These are phyloP conservation scores for Acleris holmiana DNA, from an alignment of 2,888 invertebrate genomes.

Conservation along the genomic window DNA sequence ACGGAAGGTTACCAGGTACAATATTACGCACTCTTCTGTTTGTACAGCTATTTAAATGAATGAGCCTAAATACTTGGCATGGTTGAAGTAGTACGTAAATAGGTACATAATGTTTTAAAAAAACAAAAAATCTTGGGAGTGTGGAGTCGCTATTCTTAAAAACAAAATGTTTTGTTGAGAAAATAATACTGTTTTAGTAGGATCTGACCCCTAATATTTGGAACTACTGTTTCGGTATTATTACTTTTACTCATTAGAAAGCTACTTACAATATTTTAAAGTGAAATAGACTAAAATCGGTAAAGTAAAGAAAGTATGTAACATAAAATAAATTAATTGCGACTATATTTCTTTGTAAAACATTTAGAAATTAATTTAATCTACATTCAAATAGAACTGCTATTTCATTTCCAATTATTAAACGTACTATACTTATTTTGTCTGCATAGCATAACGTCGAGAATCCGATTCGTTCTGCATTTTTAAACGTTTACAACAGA, in stretches of 20 bases:
- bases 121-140: too few species aligned
- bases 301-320: too few species aligned
- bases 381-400: conserved; percentile 2
- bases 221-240: too few species aligned
- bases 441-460: neutral
- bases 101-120: neutral
- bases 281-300: too few species aligned
- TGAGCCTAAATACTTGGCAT: conserved; percentile 21
- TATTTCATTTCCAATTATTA: conserved; percentile 8
- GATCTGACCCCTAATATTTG: too few species aligned
- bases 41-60: conserved; percentile 22
- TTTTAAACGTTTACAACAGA: neutral
- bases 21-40: conserved; percentile 8
- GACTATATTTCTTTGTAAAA: neutral
- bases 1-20: neutral
- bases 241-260: too few species aligned
- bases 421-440: neutral
- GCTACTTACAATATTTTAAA: too few species aligned
- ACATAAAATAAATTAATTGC: too few species aligned
- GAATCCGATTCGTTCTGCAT: conserved; percentile 22
- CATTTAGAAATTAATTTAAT: neutral
- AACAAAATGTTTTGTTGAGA: too few species aligned
- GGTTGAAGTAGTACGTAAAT: neutral
- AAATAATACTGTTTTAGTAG: too few species aligned
- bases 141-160: too few species aligned